Evolutionary conservation across 2,888 invertebrate species (phyloP).

Genomic region (Acronicta psi): DNA sequence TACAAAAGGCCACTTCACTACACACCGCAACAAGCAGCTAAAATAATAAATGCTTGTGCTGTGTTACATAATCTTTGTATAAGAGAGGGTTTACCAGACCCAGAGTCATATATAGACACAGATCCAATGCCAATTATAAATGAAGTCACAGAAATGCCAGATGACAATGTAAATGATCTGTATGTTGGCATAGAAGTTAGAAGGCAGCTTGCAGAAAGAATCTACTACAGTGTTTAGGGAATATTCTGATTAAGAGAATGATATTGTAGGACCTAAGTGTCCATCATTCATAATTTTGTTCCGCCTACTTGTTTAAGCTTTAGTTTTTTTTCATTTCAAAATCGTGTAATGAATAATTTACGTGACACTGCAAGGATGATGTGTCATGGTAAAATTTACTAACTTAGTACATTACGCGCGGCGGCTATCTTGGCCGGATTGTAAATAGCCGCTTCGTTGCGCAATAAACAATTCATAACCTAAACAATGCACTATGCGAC

Average conservation of each 20-base stretch:
- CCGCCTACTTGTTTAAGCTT: no score
- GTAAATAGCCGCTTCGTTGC: no score
- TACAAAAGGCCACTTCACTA: conserved; percentile 72
- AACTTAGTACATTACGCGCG: background rate
- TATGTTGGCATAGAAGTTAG: conserved; percentile 74
- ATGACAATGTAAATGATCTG: conserved; percentile 73
- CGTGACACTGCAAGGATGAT: background rate
- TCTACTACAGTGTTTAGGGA: conserved; percentile 70
- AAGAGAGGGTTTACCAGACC: conserved; percentile 65
- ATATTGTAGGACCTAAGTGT: no score
- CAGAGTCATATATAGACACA: conserved; percentile 62
- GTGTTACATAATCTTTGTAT: conserved; percentile 72
- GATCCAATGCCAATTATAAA: conserved; percentile 62
- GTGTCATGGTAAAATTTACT: background rate
- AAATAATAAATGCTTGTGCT: conserved; percentile 76
- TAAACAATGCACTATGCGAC: no score
- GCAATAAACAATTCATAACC: no score
- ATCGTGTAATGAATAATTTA: background rate
- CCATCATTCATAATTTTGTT: no score
- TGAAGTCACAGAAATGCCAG: conserved; percentile 69
- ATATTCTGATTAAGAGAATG: no score
- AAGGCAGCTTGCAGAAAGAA: conserved; percentile 71
- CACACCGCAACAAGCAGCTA: conserved; percentile 72
- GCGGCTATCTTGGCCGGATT: no score
- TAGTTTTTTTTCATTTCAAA: no score